Conservation (phyloP, 2,113 vertebrate species). For the Telmatochromis sp. region DNA sequence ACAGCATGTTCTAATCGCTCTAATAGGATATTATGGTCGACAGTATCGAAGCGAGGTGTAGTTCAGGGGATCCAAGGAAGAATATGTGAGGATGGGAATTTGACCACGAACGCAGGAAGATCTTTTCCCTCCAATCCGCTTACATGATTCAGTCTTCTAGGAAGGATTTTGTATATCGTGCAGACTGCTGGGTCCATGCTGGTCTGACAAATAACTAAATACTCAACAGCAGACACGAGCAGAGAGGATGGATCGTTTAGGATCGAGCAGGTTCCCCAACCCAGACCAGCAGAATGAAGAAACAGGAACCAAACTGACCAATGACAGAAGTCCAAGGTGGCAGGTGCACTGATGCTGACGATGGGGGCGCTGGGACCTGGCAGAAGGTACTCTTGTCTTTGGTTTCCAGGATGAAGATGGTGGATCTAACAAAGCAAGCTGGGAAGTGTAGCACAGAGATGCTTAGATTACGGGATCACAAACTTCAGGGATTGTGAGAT, state of each 20-base stretch:
- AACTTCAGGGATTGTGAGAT: neutral
- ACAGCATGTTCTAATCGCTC: neutral
- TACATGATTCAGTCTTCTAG: neutral
- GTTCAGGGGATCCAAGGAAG: neutral
- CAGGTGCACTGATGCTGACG: neutral
- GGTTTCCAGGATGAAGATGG: neutral
- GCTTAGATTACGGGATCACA: neutral
- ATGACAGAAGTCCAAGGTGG: neutral
- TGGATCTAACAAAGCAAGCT: neutral
- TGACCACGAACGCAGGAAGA: neutral
- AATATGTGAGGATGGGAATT: neutral
- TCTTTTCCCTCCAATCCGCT: neutral
- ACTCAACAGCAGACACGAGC: neutral
- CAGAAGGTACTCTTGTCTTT: neutral
- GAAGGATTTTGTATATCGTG: neutral
- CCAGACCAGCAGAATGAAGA: neutral
- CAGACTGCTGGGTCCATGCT: neutral
- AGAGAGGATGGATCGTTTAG: neutral
- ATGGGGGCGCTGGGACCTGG: neutral
- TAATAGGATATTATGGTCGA: accelerated
- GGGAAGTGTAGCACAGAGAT: neutral
- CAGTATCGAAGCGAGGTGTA: neutral
- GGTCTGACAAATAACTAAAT: neutral
- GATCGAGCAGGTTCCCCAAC: neutral
- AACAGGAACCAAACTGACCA: neutral